Evolutionary conservation across 2,888 invertebrate species (phyloP).

Genomic region (Maniola hyperantus): DNA sequence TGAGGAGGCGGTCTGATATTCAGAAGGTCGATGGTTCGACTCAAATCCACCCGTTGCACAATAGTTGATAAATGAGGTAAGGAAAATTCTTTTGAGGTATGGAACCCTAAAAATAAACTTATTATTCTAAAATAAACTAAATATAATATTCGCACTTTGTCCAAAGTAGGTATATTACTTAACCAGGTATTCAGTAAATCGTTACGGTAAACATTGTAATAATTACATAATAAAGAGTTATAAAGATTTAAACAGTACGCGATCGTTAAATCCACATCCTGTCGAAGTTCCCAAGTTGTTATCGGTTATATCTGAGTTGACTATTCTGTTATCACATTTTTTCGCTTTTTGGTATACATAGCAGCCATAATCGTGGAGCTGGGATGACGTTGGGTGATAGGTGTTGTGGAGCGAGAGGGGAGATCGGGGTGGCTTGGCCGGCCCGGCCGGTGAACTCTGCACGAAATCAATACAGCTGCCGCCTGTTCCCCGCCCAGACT

Average conservation of each 20-base stretch:
- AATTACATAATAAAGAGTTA: too few species aligned
- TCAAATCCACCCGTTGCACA: too few species aligned
- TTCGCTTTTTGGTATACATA: constrained; percentile 12
- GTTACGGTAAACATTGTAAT: neutral
- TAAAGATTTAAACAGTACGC: neutral
- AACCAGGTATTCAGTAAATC: neutral
- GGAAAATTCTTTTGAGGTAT: too few species aligned
- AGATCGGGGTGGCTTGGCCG: constrained; percentile 54
- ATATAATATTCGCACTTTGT: too few species aligned
- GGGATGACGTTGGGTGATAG: constrained; percentile 31
- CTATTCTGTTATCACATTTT: constrained; percentile 9
- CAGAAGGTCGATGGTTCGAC: too few species aligned
- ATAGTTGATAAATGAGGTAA: too few species aligned
- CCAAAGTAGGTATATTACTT: neutral
- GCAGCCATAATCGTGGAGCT: constrained; percentile 29
- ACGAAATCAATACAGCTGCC: constrained; percentile 84
- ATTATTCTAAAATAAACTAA: too few species aligned
- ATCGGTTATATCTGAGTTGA: constrained; percentile 23
- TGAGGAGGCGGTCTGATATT: too few species aligned
- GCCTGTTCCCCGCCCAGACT: constrained; percentile 63
- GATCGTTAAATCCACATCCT: constrained; percentile 18
- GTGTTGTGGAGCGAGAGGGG: constrained; percentile 42
- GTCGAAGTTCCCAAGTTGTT: constrained; percentile 12
- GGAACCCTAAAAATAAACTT: too few species aligned
- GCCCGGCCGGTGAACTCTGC: constrained; percentile 76